phyloP scores from a whole-genome alignment of 2,797 vertebrate genomes.

The Falco berigora region DNA sequence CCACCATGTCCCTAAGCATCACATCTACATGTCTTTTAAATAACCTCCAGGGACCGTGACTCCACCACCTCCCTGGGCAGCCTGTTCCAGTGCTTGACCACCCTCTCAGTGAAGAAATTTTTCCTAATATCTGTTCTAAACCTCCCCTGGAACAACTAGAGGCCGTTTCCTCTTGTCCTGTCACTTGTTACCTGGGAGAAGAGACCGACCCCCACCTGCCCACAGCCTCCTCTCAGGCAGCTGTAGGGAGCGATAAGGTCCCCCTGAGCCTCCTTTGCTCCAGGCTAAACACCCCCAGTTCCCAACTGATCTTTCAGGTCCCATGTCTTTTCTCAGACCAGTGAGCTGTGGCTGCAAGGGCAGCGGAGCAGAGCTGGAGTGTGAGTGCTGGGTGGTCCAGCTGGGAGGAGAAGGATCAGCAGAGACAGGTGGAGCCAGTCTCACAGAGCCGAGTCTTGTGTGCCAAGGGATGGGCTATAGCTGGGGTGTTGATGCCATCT shows the following conservation, averaged over 20 bases:
- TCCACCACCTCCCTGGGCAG: neutral
- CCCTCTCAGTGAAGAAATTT: neutral
- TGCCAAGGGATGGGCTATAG: neutral
- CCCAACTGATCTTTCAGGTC: neutral
- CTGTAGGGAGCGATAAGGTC: neutral
- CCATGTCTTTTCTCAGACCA: neutral
- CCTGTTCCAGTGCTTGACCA: neutral
- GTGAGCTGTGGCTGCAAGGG: neutral
- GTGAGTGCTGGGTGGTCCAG: neutral
- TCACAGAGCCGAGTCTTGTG: neutral
- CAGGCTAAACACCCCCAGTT: neutral
- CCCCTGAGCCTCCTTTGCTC: too few species aligned
- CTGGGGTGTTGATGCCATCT: neutral
- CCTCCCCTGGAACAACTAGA: too few species aligned
- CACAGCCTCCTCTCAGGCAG: neutral
- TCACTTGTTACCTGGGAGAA: neutral
- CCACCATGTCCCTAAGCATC: neutral
- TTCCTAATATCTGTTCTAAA: neutral
- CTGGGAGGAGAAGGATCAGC: neutral
- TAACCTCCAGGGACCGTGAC: neutral
- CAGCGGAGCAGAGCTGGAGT: neutral
- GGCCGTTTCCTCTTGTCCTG: neutral
- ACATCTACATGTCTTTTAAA: neutral
- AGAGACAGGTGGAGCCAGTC: neutral
- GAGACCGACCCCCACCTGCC: neutral